Evolutionary conservation across 1,140 invertebrate genomes (phyloP).

Genomic region (Glossosoma conforme): DNA sequence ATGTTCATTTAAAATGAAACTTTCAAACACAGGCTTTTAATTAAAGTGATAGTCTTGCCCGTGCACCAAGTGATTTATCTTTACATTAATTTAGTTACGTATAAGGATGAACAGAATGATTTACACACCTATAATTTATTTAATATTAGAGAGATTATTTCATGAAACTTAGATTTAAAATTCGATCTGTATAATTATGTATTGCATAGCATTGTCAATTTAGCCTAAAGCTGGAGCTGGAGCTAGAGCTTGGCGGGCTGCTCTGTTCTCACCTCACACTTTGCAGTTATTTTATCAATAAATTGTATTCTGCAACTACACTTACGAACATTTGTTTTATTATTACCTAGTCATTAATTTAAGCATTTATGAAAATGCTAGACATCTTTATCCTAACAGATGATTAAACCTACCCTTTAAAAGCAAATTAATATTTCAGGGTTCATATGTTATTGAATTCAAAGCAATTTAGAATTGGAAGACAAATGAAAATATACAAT

Average conservation of each 20-base stretch:
- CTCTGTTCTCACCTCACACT: constrained; percentile 18
- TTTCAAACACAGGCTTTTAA: too few species aligned
- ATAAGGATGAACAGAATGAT: constrained; percentile 2
- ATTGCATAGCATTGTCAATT: constrained; percentile 27
- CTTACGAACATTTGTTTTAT: constrained; percentile 15
- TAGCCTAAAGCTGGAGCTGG: constrained; percentile 19
- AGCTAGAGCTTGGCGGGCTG: not conserved
- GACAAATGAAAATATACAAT: too few species aligned
- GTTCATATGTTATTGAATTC: too few species aligned
- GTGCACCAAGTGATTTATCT: constrained; percentile 51
- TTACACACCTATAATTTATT: constrained; percentile 17
- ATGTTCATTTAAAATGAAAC: too few species aligned
- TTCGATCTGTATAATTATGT: constrained; percentile 14
- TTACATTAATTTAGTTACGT: constrained; percentile 43
- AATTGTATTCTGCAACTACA: constrained; percentile 32
- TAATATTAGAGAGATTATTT: constrained; percentile 12
- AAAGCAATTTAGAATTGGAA: too few species aligned
- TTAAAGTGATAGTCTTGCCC: constrained; percentile 48
- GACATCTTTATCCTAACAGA: not conserved
- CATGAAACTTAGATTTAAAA: constrained; percentile 13
- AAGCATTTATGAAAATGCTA: not conserved
- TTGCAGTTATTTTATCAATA: constrained; percentile 31
- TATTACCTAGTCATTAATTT: too few species aligned
- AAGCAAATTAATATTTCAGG: too few species aligned
- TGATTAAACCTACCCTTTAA: not conserved